Evolutionary conservation across 1,140 invertebrate species (phyloP), one percentile per base, ranked within the genome.

Genomic region (Heliothis subflexa): DNA sequence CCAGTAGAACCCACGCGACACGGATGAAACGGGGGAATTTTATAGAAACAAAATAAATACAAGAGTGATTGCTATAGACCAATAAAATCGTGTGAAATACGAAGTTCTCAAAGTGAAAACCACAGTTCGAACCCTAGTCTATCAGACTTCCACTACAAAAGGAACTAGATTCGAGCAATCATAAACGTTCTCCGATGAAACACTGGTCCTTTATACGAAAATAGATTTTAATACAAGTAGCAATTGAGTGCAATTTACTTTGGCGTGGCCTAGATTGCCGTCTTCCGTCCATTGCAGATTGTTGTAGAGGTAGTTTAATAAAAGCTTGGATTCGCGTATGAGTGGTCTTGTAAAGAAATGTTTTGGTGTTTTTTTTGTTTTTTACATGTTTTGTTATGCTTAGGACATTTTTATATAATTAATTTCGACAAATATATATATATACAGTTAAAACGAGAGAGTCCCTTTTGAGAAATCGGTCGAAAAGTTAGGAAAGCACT

Each of bases 201-300:
- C 47, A 49, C 3, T 52, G 66, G 5, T 52, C 40, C 50, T n/a
- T 49, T 68, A 45, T 70, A 40, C 68, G 59, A 80, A 78, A 83
- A 75, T 83, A 40, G 77, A 55, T 68, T 78, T 64, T 85, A 78
- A 49, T 55, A 0, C 28, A 40, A n/a, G 11, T 9, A 16, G 33
- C 50, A 71, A 71, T 71, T 55, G 28, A 55, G 25, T 71, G 16
- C 52, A 54, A 71, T 71, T 71, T 40, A 13, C 21, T 16, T 33
- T 71, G 52, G 25, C 62, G 55, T 28, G 40, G 62, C 50, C 33
- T 74, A 80, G 83, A 85, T 84, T 85, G 78, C 59, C 50, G 62
- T 79, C 84, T 85, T 85, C 84, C 84, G 84, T 54, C 73, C 71
- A 70, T 40, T 49, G 50, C 50, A 79, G 77, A 84, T 82, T 83